A percentile compares a stretch with the other conserved stretches of the same genome.
Conservation (phyloP, 2,797 vertebrate species). For the Dendrocincla fuliginosa region DNA sequence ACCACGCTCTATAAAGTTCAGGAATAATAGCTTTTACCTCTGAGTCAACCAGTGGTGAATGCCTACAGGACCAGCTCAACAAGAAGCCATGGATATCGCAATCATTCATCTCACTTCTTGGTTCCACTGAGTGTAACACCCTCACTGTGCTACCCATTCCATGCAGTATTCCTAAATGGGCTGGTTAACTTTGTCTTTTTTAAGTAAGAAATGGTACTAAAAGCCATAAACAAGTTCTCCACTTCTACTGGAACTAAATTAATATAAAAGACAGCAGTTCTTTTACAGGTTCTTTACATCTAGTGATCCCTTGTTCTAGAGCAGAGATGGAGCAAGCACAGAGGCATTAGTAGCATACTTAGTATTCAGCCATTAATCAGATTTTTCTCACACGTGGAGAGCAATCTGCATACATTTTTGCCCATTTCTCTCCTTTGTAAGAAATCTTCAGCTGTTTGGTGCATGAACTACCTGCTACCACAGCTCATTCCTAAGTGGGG, state of each 20-base stretch:
- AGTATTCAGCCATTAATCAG: not conserved
- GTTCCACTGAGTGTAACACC: not conserved
- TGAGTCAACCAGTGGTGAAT: not conserved
- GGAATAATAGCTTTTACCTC: constrained; percentile 10
- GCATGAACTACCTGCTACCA: not conserved
- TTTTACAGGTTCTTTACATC: not conserved
- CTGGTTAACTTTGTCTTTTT: not conserved
- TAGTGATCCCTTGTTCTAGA: not conserved
- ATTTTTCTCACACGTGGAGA: not conserved
- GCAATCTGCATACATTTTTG: not conserved
- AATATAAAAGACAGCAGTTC: not conserved
- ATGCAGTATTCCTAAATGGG: not conserved
- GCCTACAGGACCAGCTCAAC: not conserved
- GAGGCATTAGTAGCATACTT: not conserved
- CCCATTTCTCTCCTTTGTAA: not conserved
- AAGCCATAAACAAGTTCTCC: not conserved
- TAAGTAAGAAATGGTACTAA: not conserved
- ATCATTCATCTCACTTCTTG: not conserved
- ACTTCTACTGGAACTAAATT: not conserved
- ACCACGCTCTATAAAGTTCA: not conserved
- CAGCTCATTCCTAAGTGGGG: not conserved
- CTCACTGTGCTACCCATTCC: not conserved
- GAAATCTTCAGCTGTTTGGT: not conserved
- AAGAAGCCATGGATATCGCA: not conserved
- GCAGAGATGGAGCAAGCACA: not conserved